These are phyloP conservation scores for Pasiphila rectangulata DNA, from an alignment of 2,888 invertebrate species.

Conservation along the genomic window DNA sequence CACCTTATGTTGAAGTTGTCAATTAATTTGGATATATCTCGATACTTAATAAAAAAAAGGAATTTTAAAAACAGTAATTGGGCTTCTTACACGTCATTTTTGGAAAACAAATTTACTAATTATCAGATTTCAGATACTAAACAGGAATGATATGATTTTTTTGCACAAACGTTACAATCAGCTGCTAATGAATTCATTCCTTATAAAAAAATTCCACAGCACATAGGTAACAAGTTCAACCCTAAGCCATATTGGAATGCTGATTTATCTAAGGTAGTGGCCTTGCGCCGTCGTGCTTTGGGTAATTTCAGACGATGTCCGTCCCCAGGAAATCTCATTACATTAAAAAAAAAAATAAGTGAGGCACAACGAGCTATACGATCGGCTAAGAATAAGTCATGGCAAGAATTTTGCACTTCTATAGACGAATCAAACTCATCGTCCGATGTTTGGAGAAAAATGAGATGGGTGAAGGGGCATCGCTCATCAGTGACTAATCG, in stretches of 20 bases:
- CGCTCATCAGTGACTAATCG: not conserved
- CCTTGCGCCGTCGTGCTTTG: not conserved
- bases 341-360: not conserved
- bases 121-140: not conserved
- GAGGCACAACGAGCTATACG: not conserved
- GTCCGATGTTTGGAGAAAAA: slow-evolving; percentile 3
- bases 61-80: no score
- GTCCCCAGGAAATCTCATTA: not conserved
- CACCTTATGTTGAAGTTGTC: no score
- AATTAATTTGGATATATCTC: no score
- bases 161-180: not conserved
- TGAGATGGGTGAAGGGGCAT: slow-evolving; percentile 8
- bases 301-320: not conserved
- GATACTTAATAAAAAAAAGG: no score
- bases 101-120: no score
- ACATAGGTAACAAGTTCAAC: not conserved
- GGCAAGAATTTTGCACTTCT: no score
- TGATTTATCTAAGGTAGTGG: not conserved
- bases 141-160: not conserved
- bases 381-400: not conserved
- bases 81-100: no score
- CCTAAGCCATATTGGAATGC: not conserved
- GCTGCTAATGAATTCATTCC: not conserved
- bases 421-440: not conserved
- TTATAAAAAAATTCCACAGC: not conserved